Evolutionary conservation across 2,888 invertebrate genomes (phyloP).

Genomic region (Carterocephalus palaemon): DNA sequence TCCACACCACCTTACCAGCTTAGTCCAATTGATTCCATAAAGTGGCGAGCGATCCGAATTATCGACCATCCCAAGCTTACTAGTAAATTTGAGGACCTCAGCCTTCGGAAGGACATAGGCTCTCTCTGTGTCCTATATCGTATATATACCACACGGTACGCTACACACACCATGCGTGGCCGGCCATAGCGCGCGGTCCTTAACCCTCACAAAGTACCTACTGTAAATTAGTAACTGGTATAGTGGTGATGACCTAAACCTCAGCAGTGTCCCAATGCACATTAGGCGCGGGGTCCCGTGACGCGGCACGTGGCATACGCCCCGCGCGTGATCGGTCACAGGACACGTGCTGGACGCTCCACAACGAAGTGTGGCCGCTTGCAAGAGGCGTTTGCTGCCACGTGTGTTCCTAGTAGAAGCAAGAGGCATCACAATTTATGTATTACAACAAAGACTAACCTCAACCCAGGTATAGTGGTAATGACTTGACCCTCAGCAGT

Average conservation of each 20-base stretch:
- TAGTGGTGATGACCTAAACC: constrained; percentile 67
- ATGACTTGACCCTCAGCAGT: constrained; percentile 69
- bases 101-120: too few relatives aligned
- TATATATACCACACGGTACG: too few relatives aligned
- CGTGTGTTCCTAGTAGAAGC: constrained; percentile 43
- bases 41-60: too few relatives aligned
- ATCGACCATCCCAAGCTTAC: too few relatives aligned
- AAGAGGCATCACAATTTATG: constrained; percentile 44
- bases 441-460: constrained; percentile 47
- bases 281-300: constrained; percentile 59
- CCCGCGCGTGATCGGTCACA: constrained; percentile 69
- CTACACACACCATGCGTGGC: too few relatives aligned
- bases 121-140: too few relatives aligned
- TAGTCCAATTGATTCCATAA: too few relatives aligned
- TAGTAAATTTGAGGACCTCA: too few relatives aligned
- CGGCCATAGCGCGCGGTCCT: too few relatives aligned
- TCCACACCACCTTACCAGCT: too few relatives aligned
- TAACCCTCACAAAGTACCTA: too few relatives aligned
- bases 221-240: too few relatives aligned
- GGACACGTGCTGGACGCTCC: constrained; percentile 64
- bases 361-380: constrained; percentile 67
- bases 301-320: constrained; percentile 65
- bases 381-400: constrained; percentile 48
- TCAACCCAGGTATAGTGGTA: constrained; percentile 67
- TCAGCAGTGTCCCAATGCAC: constrained; percentile 71